Evolutionary conservation across 1,140 invertebrate species (phyloP).

Genomic region (Apolygus lucorum): DNA sequence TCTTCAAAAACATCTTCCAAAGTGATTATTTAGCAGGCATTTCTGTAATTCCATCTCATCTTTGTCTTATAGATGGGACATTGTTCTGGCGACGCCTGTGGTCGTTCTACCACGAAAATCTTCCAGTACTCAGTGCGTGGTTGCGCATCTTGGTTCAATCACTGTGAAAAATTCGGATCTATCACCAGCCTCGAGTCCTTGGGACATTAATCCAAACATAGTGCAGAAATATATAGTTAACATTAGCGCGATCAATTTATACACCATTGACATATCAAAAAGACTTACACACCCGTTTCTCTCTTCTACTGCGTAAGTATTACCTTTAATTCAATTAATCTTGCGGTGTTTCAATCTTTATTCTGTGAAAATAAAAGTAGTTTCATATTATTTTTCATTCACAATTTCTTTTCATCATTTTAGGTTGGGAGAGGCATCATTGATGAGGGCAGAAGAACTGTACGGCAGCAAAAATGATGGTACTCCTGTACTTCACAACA

Average conservation of each 20-base stretch:
- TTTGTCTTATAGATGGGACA: slow-evolving; percentile 47
- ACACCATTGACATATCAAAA: slow-evolving; percentile 44
- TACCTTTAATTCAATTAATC: no score
- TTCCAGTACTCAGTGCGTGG: slow-evolving; percentile 72
- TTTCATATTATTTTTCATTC: not conserved
- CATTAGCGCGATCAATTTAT: slow-evolving; percentile 80
- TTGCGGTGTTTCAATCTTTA: not conserved
- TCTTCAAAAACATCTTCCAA: no score
- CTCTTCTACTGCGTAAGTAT: not conserved
- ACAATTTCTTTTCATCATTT: slow-evolving; percentile 1
- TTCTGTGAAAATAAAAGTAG: not conserved
- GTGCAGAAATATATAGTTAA: slow-evolving; percentile 49
- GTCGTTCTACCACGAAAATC: slow-evolving; percentile 71
- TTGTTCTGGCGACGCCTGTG: slow-evolving; percentile 81
- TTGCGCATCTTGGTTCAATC: slow-evolving; percentile 89
- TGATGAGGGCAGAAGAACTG: slow-evolving; percentile 50
- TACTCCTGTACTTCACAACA: slow-evolving; percentile 71
- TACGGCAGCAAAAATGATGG: slow-evolving; percentile 57
- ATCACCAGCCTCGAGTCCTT: slow-evolving; percentile 26
- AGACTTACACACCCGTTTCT: not conserved
- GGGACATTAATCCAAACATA: slow-evolving; percentile 24
- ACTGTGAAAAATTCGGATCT: slow-evolving; percentile 43
- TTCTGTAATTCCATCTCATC: no score
- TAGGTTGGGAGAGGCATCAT: slow-evolving; percentile 20
- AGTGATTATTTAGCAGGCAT: no score